Evolutionary conservation across 2,888 invertebrate species (phyloP).

Genomic region (Drosophila pseudotalamancana): DNA sequence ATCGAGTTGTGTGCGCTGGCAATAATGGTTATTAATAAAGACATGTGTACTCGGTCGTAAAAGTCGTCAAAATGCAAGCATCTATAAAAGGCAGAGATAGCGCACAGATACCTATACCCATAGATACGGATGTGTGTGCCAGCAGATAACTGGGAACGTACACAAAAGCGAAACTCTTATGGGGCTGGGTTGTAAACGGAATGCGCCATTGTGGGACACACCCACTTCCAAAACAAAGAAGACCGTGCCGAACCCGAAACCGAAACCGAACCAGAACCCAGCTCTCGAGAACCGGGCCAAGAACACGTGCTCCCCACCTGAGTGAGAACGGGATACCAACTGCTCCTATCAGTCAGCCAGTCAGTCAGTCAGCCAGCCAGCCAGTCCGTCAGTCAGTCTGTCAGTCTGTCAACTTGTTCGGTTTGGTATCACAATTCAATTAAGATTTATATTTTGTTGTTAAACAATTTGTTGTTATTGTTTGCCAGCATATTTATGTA

Average conservation of each 20-base stretch:
- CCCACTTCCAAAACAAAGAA: slow-evolving; percentile 66
- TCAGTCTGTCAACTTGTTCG: slow-evolving; percentile 25
- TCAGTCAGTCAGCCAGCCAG: slow-evolving; percentile 28
- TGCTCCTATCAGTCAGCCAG: slow-evolving; percentile 11
- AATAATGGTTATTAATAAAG: slow-evolving; percentile 73
- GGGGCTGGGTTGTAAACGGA: slow-evolving; percentile 44
- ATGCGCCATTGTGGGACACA: slow-evolving; percentile 63
- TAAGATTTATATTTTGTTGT: slow-evolving; percentile 80
- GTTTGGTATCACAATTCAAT: slow-evolving; percentile 77
- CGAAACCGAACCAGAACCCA: slow-evolving; percentile 12
- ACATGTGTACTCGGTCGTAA: slow-evolving; percentile 68
- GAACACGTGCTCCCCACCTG: slow-evolving; percentile 31
- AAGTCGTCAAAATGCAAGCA: slow-evolving; percentile 65
- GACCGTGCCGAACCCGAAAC: slow-evolving; percentile 4
- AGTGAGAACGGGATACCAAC: slow-evolving; percentile 26
- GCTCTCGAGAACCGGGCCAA: slow-evolving; percentile 15
- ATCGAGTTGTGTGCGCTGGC: slow-evolving; percentile 44
- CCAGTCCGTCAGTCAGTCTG: slow-evolving; percentile 28
- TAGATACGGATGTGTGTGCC: slow-evolving; percentile 9
- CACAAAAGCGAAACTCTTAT: slow-evolving; percentile 47
- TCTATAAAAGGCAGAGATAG: slow-evolving; percentile 53
- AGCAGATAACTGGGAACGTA: slow-evolving; percentile 46
- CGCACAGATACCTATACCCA: slow-evolving; percentile 24
- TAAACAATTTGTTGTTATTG: slow-evolving; percentile 75
- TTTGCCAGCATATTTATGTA: slow-evolving; percentile 57